Evolutionary conservation across 2,797 vertebrate genomes (phyloP).

Genomic region (Sibirionetta formosa): DNA sequence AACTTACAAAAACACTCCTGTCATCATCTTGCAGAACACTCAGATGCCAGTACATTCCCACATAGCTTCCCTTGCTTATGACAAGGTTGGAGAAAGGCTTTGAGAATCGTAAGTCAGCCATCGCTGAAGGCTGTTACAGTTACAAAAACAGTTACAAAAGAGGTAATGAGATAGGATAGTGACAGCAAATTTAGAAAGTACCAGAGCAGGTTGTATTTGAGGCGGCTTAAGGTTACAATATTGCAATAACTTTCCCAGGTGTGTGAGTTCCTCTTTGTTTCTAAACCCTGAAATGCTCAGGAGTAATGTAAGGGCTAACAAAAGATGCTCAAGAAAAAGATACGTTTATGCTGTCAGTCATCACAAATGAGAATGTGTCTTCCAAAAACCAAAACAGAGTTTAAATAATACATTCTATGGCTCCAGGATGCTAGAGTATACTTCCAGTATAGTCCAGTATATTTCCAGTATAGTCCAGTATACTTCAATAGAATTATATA

Average conservation of each 20-base stretch:
- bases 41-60: not conserved
- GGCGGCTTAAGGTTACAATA: not conserved
- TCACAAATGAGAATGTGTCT: not conserved
- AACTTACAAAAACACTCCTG: not conserved
- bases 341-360: not conserved
- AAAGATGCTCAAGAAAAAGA: not conserved
- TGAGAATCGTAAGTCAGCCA: not conserved
- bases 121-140: not conserved
- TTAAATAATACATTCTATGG: not conserved
- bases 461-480: too few relatives aligned
- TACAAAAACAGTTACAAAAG: not conserved
- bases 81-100: not conserved
- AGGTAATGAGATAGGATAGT: not conserved
- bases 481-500: not conserved
- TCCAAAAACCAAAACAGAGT: not conserved
- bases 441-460: too few relatives aligned
- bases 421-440: not conserved
- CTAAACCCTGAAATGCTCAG: not conserved
- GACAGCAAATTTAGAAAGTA: not conserved
- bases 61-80: not conserved
- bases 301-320: not conserved
- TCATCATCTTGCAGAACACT: not conserved
- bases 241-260: not conserved
- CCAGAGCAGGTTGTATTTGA: not conserved
- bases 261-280: not conserved